These are phyloP conservation scores for Folsomia manolachei DNA, from an alignment of 2,888 invertebrate species.

Conservation along the genomic window DNA sequence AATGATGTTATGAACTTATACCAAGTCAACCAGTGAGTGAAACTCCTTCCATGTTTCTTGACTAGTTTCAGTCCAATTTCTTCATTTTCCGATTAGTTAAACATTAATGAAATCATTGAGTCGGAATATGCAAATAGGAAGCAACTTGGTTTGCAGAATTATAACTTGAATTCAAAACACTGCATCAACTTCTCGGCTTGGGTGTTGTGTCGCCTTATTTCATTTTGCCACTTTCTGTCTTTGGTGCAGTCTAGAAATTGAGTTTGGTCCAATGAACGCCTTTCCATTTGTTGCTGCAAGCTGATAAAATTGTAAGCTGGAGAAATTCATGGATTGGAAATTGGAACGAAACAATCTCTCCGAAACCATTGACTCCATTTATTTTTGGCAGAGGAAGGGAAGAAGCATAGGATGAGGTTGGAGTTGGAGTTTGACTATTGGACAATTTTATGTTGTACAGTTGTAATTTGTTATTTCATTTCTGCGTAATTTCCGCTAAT, in stretches of 20 bases:
- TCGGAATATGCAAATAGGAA: slow-evolving; percentile 40
- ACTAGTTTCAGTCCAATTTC: slow-evolving; percentile 23
- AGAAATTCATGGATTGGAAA: slow-evolving; percentile 5
- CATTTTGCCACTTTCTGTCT: no score
- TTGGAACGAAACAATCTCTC: not conserved
- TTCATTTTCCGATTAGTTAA: slow-evolving; percentile 47
- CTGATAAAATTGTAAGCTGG: not conserved
- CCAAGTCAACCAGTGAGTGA: not conserved
- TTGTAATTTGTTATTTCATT: slow-evolving; percentile 1
- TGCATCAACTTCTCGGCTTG: not conserved
- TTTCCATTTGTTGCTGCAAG: not conserved
- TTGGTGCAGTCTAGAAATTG: no score
- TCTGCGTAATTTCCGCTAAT: slow-evolving; percentile 3
- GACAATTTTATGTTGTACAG: no score
- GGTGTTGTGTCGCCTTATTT: no score
- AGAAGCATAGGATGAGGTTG: not conserved
- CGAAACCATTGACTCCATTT: no score
- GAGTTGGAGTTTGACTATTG: not conserved
- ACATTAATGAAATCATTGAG: slow-evolving; percentile 35
- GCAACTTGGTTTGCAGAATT: not conserved
- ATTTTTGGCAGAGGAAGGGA: no score
- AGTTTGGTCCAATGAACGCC: not conserved
- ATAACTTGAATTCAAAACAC: not conserved
- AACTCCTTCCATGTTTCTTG: not conserved
- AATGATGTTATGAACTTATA: not conserved